These are phyloP conservation scores for Pachydiplax longipennis DNA, from an alignment of 2,888 invertebrate genomes.

Conservation along the genomic window DNA sequence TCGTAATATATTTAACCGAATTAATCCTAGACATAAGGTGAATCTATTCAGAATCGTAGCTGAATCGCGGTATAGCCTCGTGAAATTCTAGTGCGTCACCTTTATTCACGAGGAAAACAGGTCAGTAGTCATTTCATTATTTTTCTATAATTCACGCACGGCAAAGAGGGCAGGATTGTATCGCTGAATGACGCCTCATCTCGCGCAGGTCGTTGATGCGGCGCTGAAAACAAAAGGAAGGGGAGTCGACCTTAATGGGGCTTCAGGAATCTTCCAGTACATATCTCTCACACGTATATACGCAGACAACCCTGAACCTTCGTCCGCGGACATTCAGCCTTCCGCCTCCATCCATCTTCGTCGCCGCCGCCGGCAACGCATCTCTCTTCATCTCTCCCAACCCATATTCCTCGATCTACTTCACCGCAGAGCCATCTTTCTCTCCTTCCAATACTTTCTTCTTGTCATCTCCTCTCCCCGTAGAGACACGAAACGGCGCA, in stretches of 20 bases:
- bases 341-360: constrained; percentile 32
- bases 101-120: too few relatives aligned
- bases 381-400: neutral
- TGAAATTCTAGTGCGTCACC: too few relatives aligned
- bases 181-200: neutral
- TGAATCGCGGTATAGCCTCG: too few relatives aligned
- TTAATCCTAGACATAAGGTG: too few relatives aligned
- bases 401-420: neutral
- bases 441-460: neutral
- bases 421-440: neutral
- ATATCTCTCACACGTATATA: neutral
- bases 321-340: neutral
- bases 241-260: neutral
- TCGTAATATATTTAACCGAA: too few relatives aligned
- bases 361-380: constrained; percentile 22
- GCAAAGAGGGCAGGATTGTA: neutral
- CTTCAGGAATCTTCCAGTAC: neutral
- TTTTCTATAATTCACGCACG: neutral
- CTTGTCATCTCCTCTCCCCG: neutral
- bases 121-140: neutral
- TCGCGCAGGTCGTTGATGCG: neutral
- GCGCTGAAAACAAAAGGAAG: neutral
- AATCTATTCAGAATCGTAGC: too few relatives aligned
- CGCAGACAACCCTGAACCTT: neutral
- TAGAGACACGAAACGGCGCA: neutral